These are phyloP conservation scores for Silvanus unidentatus DNA, from an alignment of 2,888 invertebrate genomes.

Conservation along the genomic window DNA sequence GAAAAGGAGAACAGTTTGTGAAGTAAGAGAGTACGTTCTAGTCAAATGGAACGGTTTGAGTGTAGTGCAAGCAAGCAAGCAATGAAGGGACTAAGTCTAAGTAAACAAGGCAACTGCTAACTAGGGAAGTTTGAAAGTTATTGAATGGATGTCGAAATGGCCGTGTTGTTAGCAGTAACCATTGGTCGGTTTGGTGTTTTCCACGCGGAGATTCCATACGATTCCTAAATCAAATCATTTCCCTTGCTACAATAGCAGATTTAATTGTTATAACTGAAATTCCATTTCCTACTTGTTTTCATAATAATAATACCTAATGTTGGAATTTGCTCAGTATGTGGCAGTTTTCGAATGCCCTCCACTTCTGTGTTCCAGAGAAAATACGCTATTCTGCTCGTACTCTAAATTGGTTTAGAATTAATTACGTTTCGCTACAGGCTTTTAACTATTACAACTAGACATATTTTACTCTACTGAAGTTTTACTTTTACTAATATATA, in stretches of 20 bases:
- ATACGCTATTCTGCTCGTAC: background rate
- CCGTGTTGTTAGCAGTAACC: constrained; percentile 17
- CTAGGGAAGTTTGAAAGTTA: constrained; percentile 43
- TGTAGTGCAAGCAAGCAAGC: constrained; percentile 5
- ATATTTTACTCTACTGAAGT: too few species aligned
- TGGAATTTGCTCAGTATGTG: constrained; percentile 31
- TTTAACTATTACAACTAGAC: background rate
- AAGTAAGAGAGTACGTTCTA: background rate
- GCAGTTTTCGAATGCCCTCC: constrained; percentile 13
- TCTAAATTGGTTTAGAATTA: constrained; percentile 16
- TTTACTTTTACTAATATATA: too few species aligned
- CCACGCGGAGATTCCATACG: constrained; percentile 21
- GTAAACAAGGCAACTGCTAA: constrained; percentile 43
- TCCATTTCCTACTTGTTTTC: constrained; percentile 36
- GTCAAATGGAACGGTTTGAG: constrained; percentile 5
- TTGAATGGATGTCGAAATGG: constrained; percentile 39
- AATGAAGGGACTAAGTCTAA: constrained; percentile 19
- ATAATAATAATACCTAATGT: constrained; percentile 34
- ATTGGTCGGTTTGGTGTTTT: constrained; percentile 8
- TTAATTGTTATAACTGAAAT: constrained; percentile 35
- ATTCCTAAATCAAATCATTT: constrained; percentile 35
- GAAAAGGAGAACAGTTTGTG: background rate
- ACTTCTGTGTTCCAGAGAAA: constrained; percentile 1
- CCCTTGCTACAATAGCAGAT: constrained; percentile 32
- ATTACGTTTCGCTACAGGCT: constrained; percentile 10